Evolutionary conservation across 2,113 vertebrate species (phyloP), one percentile per base, ranked within the genome.

Genomic region (Corvus moneduloides): DNA sequence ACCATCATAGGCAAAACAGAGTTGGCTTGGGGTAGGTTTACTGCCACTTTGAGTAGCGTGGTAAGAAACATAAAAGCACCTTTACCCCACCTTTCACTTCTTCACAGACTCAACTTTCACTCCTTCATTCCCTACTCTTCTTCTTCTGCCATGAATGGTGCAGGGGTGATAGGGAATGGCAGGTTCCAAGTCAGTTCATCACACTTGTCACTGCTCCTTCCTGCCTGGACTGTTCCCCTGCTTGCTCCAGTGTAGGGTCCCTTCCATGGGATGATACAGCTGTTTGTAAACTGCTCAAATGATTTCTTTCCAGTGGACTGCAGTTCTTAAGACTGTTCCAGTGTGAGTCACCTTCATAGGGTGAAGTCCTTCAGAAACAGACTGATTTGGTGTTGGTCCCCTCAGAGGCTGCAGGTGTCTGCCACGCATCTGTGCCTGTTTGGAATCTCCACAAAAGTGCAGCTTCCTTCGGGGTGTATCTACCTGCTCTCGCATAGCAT

Each of bases 401-500:
- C 6, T 6, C 0, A 10, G 3, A 26, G 24, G 54, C 21, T 35
- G 27, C 9, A 56, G 9, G 32, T 80, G 18, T 41, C 27, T 81
- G 23, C 27, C 27, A 59, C 49, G 13, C 1, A 2, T 13, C 11
- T 46, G 16, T 19, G 4, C 32, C 46, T 66, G 7, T 3, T 2
- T 41, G 21, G 23, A 46, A 12, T 78, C 24, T 83, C 16, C n/a
- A 43, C 8, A 37, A 30, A 46, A 37, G 39, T 62, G 6, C 39
- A 59, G 11, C 28, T 90, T 85, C 30, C 7, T 71, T 83, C 3
- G 32, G 35, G 22, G 20, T 7, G 2, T 30, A 7, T 21, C 4
- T 26, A 0, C 22, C 13, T 55, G 28, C 12, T 52, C 6, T 23
- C 27, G n/a, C 4, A 3, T 13, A 44, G 51, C 3, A 21, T 58